Conservation (phyloP, 1,140 invertebrate genomes). For the Aphelenchoides besseyi region DNA sequence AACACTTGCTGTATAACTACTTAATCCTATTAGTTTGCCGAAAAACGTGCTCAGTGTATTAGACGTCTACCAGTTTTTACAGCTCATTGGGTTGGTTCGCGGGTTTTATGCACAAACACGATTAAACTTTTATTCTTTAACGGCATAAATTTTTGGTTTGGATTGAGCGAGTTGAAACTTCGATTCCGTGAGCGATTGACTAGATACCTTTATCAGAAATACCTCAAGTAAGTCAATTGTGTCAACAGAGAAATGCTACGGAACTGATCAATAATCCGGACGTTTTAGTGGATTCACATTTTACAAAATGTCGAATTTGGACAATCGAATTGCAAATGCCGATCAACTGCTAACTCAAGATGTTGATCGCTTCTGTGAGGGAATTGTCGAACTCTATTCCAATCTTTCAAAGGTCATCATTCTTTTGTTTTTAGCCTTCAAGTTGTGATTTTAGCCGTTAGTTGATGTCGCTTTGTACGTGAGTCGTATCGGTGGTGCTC, state of each 20-base stretch:
- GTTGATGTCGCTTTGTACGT: slow-evolving; percentile 91
- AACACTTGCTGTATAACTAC: slow-evolving; percentile 6
- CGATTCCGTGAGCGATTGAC: slow-evolving; percentile 83
- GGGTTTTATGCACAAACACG: no score
- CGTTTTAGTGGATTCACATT: slow-evolving; percentile 72
- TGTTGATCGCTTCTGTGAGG: slow-evolving; percentile 93
- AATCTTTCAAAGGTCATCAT: slow-evolving; percentile 80
- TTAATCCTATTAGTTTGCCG: not conserved
- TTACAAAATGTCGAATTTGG: slow-evolving; percentile 78
- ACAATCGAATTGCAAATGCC: slow-evolving; percentile 76
- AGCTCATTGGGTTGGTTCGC: no score
- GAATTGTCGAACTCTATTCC: slow-evolving; percentile 88
- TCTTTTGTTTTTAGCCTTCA: slow-evolving; percentile 46
- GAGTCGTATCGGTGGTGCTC: slow-evolving; percentile 77
- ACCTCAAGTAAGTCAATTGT: slow-evolving; percentile 76
- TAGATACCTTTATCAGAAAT: slow-evolving; percentile 80
- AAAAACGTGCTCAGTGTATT: no score
- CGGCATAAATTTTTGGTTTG: slow-evolving; percentile 68
- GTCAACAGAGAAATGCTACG: not conserved
- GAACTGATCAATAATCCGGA: slow-evolving; percentile 17
- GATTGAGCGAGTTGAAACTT: slow-evolving; percentile 85
- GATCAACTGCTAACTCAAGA: slow-evolving; percentile 93
- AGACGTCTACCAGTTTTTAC: no score
- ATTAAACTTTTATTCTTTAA: not conserved
- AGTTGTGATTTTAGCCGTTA: slow-evolving; percentile 69